Evolutionary conservation across 1,140 invertebrate genomes (phyloP), one percentile per base, ranked within the genome.

Genomic region (Chironomus striatipennis): DNA sequence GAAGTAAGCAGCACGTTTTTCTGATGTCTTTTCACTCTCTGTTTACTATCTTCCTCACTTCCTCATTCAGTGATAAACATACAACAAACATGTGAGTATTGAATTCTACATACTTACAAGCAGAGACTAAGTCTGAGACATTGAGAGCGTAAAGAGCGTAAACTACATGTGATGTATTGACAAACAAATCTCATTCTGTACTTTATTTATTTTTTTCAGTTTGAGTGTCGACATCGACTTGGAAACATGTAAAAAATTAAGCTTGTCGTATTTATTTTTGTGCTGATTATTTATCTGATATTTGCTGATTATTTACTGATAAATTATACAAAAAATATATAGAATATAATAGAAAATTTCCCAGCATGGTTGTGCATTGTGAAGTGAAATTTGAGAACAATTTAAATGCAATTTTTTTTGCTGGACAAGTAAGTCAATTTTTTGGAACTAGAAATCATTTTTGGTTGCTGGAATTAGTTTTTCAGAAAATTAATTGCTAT

Each of bases 301-400:
- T 17, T 70, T 18, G 18, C 9, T 18, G 18, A 18, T 18, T 21
- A 18, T 70, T 70, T 70, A 17, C 65, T 70, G 65, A 20, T 20
- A 70, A 70, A 57, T 12, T 57, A 10, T n/a, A 57, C 47, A 12
- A 57, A 57, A 57, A 57, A n/a, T 4, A 34, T 1, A 34, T 1
- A 2, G 5, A 2, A 57, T 57, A 57, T 2, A 57, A 57, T 57
- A 2, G 47, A 2, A 57, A n/a, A 7, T 20, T 70, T 20, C 18
- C 17, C 10, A 70, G 8, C n/a, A 70, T 70, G 65, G 17, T 20
- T 17, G 65, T 70, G 18, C 5, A 70, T 6, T 83, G 85, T 76
- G 80, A 80, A 74, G 84, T 87, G 73, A 78, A 79, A 74, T 85
- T 87, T 75, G 85, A 82, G 70, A 79, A 83, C 73, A 86, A 85